These are phyloP conservation scores for Oryzaephilus surinamensis DNA, from an alignment of 1,140 invertebrate species.

Conservation along the genomic window DNA sequence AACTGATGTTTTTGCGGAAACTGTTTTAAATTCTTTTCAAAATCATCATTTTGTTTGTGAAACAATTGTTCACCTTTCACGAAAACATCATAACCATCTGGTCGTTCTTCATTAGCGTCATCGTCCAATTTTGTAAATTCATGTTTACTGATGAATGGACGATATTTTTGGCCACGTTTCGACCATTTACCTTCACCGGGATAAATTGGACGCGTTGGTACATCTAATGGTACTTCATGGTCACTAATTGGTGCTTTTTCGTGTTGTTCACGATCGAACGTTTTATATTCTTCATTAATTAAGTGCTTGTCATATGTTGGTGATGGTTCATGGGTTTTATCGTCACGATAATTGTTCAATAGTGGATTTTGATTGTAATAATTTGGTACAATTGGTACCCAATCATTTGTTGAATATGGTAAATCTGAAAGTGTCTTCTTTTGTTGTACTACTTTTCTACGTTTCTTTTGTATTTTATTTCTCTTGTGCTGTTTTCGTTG, in stretches of 20 bases:
- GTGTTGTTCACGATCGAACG: conserved; percentile 1
- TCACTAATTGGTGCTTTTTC: conserved; percentile 12
- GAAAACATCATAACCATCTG: conserved; percentile 29
- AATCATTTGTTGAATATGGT: no score
- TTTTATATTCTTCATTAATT: conserved; percentile 6
- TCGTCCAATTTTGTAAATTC: conserved; percentile 8
- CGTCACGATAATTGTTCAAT: conserved; percentile 24
- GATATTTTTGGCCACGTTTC: conserved; percentile 35
- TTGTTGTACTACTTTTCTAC: no score
- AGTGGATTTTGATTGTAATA: background rate
- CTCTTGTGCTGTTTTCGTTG: no score
- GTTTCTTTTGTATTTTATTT: no score
- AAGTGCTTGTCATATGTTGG: conserved; percentile 4
- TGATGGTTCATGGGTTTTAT: conserved; percentile 19
- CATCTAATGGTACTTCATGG: conserved; percentile 20
- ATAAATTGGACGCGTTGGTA: conserved; percentile 42
- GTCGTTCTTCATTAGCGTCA: conserved; percentile 15
- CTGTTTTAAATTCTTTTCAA: conserved; percentile 8
- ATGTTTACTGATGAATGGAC: conserved; percentile 23
- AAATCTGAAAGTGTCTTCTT: no score
- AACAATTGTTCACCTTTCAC: conserved; percentile 20
- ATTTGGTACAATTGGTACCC: background rate
- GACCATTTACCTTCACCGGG: conserved; percentile 40
- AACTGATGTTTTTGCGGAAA: conserved; percentile 12
- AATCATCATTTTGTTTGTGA: conserved; percentile 16